phyloP scores from a whole-genome alignment of 53 echinoderm and acorn worm species.

The Henricia sp. region DNA sequence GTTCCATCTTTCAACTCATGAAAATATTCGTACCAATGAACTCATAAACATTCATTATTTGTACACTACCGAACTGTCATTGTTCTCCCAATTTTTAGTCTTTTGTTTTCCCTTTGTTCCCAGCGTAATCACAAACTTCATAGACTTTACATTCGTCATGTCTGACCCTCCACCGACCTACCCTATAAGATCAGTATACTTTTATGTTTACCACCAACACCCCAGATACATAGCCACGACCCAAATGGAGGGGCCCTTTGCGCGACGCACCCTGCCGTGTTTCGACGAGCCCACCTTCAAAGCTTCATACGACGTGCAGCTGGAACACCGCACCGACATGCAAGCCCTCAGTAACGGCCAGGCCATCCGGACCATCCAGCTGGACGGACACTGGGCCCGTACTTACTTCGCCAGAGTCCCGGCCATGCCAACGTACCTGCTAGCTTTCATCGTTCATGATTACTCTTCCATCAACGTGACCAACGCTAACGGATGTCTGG shows the following conservation, averaged over 20 bases:
- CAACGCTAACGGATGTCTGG: slow-evolving; percentile 75
- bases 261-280: slow-evolving; percentile 81
- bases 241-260: slow-evolving; percentile 85
- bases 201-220: no score
- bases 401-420: slow-evolving; percentile 71
- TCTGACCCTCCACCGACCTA: no score
- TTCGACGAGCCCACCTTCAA: slow-evolving; percentile 87
- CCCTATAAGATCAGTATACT: no score
- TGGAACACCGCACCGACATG: slow-evolving; percentile 78
- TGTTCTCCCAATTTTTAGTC: no score
- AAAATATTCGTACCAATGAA: no score
- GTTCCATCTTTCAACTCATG: no score
- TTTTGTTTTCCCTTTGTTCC: no score
- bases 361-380: slow-evolving; percentile 7
- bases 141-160: no score
- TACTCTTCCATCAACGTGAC: slow-evolving; percentile 63
- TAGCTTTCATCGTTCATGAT: slow-evolving; percentile 90
- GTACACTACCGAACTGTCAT: no score
- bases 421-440: slow-evolving; percentile 80
- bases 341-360: slow-evolving; percentile 74
- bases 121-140: no score
- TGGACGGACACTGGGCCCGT: slow-evolving; percentile 55
- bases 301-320: slow-evolving; percentile 75
- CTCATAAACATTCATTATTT: no score
- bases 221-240: slow-evolving; percentile 80